phyloP scores from a whole-genome alignment of 2,113 vertebrate genomes.

The Panthera uncia region DNA sequence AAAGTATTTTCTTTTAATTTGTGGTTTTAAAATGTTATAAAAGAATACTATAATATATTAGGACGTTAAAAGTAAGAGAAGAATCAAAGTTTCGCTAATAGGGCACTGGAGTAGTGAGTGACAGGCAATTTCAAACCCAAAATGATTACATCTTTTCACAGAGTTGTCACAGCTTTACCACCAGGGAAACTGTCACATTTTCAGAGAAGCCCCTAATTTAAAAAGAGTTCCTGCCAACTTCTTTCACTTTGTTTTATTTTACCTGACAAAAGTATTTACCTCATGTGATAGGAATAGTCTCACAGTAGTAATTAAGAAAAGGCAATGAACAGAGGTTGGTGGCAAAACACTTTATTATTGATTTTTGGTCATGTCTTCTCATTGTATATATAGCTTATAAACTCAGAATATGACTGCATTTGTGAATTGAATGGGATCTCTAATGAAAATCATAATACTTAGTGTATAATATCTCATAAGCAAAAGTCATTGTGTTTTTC shows the following conservation, averaged over 20 bases:
- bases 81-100: slow-evolving; percentile 60
- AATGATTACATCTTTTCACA: slow-evolving; percentile 67
- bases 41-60: neutral
- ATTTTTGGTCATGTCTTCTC: slow-evolving; percentile 2
- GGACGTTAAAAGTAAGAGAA: slow-evolving; percentile 9
- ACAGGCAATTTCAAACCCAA: slow-evolving; percentile 63
- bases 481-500: neutral
- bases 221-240: slow-evolving; percentile 59
- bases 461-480: neutral
- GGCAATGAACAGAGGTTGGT: neutral
- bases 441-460: neutral
- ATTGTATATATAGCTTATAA: neutral
- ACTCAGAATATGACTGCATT: neutral
- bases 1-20: neutral
- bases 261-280: slow-evolving; percentile 69
- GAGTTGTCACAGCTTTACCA: slow-evolving; percentile 27
- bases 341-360: neutral
- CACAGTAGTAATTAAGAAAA: slow-evolving; percentile 51
- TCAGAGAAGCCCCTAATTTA: slow-evolving; percentile 69
- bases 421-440: neutral
- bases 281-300: slow-evolving; percentile 29
- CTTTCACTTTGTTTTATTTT: slow-evolving; percentile 70
- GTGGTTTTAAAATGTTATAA: neutral
- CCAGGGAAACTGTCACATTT: slow-evolving; percentile 59
- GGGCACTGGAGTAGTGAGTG: neutral